These are phyloP conservation scores for Tamandua tetradactyla DNA, from an alignment of 2,797 vertebrate species.

Conservation along the genomic window DNA sequence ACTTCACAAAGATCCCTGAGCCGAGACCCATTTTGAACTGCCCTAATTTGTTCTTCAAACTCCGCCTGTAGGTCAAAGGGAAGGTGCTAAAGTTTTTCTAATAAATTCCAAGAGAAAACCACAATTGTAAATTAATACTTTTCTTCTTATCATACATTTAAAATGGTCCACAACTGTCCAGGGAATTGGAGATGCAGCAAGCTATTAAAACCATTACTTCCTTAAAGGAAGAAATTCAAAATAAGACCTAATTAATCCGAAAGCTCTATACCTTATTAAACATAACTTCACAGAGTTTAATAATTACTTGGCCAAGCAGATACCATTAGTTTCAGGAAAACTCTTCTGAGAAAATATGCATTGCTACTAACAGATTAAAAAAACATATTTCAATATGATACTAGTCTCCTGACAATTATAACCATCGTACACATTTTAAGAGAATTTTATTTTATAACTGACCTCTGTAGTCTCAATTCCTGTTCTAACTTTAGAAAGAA, in stretches of 20 bases:
- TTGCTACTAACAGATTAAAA: background rate
- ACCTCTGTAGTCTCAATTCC: conserved; percentile 82
- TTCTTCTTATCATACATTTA: background rate
- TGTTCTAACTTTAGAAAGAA: conserved; percentile 78
- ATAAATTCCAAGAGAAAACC: conserved; percentile 10
- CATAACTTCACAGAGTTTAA: background rate
- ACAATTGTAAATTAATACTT: background rate
- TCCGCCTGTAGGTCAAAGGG: conserved; percentile 82
- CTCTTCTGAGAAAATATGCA: background rate
- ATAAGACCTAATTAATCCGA: background rate
- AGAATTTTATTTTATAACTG: conserved; percentile 39
- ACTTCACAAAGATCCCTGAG: conserved; percentile 78
- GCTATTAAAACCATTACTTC: background rate
- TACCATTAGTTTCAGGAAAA: conserved; percentile 9
- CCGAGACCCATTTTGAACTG: conserved; percentile 83
- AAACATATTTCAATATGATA: background rate
- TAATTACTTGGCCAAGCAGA: background rate
- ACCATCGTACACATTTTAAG: background rate
- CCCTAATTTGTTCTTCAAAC: conserved; percentile 87
- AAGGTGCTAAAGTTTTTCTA: conserved; percentile 13
- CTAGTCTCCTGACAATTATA: background rate
- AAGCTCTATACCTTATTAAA: background rate
- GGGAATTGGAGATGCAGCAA: background rate
- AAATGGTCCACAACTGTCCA: background rate
- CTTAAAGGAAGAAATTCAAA: background rate